Conservation (phyloP, 2,797 vertebrate genomes). For the Acropternis orthonyx region DNA sequence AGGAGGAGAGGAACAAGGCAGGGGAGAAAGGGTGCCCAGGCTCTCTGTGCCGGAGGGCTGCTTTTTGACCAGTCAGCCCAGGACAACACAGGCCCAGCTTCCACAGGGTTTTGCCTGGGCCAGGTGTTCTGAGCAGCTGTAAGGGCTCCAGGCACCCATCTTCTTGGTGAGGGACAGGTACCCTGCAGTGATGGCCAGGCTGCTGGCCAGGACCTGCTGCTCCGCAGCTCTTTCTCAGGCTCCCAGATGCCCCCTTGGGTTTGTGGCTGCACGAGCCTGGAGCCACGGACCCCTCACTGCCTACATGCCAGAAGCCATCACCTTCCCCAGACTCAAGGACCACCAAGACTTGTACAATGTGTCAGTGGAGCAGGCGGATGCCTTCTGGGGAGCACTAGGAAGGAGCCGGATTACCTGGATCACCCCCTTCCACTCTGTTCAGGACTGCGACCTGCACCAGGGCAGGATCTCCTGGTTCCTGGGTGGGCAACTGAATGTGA, state of each 20-base stretch:
- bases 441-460: conserved; percentile 38
- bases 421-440: conserved; percentile 61
- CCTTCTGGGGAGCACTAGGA: conserved; percentile 60
- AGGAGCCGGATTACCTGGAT: conserved; percentile 62
- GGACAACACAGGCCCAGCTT: rapidly evolving
- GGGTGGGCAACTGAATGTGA: conserved; percentile 61
- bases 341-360: conserved; percentile 56
- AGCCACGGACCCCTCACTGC: conserved; percentile 9
- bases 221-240: background rate
- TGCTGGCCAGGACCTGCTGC: conserved; percentile 19
- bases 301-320: conserved; percentile 50
- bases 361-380: conserved; percentile 52
- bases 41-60: background rate
- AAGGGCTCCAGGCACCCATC: background rate
- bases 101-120: background rate
- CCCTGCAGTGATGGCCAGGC: background rate
- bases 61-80: background rate
- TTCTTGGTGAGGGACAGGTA: background rate
- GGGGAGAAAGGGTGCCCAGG: rapidly evolving
- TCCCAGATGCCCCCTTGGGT: background rate
- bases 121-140: rapidly evolving
- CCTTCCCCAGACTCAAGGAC: conserved; percentile 40
- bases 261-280: background rate
- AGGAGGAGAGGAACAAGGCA: background rate
- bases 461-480: conserved; percentile 69